Percentiles rank a stretch among this genome's conserved stretches.
Conservation (phyloP, 2,113 vertebrate genomes). For the Halcyon senegalensis region DNA sequence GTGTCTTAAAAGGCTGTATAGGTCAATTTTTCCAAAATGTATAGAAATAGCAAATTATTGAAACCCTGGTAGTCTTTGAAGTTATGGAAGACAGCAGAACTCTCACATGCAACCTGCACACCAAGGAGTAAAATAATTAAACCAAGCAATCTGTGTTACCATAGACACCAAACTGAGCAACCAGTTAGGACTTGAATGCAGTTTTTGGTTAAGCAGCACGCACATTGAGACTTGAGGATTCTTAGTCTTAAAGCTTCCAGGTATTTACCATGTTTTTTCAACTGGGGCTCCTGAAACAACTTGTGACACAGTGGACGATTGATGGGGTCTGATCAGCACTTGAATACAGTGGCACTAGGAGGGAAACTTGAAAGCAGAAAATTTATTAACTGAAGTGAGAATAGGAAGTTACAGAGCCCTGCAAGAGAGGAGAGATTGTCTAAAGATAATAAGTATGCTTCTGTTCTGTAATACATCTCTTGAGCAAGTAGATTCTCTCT, state of each 20-base stretch:
- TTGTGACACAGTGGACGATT: accelerated
- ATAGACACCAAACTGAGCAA: background rate
- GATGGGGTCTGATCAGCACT: background rate
- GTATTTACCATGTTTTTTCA: background rate
- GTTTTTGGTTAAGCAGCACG: background rate
- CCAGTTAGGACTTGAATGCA: conserved; percentile 45
- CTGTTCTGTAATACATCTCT: conserved; percentile 5
- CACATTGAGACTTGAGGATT: background rate
- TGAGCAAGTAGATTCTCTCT: background rate
- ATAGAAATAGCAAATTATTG: background rate
- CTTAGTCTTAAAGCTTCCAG: background rate
- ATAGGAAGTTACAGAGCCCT: background rate
- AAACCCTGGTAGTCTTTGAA: background rate
- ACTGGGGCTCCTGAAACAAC: background rate
- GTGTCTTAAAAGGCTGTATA: background rate
- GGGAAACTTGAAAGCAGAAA: background rate
- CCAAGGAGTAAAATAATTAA: conserved; percentile 16
- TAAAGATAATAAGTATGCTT: background rate
- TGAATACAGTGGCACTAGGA: background rate
- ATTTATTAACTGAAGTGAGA: background rate
- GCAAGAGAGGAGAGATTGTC: background rate
- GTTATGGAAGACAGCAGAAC: background rate
- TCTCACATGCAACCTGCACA: background rate
- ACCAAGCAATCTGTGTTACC: background rate
- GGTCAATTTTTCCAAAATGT: background rate